phyloP scores from a whole-genome alignment of 2,113 vertebrate species.

The Callocephalon fimbriatum region DNA sequence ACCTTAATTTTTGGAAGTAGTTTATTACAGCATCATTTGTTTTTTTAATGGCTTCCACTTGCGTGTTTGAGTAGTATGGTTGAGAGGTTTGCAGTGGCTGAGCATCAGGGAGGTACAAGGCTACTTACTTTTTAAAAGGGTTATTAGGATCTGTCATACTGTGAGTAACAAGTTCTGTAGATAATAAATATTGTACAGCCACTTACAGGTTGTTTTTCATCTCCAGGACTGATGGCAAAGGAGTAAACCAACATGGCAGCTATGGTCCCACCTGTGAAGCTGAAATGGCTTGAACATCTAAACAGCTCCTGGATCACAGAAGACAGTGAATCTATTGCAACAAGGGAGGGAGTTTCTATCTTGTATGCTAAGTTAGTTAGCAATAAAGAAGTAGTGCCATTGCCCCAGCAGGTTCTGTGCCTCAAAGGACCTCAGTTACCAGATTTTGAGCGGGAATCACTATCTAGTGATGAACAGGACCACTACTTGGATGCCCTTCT shows the following conservation, averaged over 20 bases:
- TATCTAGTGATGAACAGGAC: conserved; percentile 97
- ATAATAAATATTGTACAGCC: neutral
- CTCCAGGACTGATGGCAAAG: conserved; percentile 88
- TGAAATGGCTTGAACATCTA: conserved; percentile 98
- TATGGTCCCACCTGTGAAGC: conserved; percentile 96
- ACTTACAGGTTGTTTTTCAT: neutral
- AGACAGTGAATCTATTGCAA: conserved; percentile 97
- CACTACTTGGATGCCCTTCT: conserved; percentile 98
- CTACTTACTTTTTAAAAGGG: neutral
- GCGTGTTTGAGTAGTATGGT: neutral
- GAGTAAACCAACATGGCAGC: conserved; percentile 90
- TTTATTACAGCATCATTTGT: neutral
- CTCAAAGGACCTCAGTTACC: conserved; percentile 98
- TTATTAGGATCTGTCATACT: neutral
- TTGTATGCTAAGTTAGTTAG: conserved; percentile 91
- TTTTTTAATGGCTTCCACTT: neutral
- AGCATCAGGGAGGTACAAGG: neutral
- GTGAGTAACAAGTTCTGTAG: neutral
- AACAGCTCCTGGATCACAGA: conserved; percentile 99
- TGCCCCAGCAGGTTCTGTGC: conserved; percentile 96
- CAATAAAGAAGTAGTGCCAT: conserved; percentile 95
- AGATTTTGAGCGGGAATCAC: conserved; percentile 96
- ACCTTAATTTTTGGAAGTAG: neutral
- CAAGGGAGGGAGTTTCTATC: conserved; percentile 91
- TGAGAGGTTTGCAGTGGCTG: neutral